Conservation (phyloP, 2,113 vertebrate genomes). For the Verasper variegatus region DNA sequence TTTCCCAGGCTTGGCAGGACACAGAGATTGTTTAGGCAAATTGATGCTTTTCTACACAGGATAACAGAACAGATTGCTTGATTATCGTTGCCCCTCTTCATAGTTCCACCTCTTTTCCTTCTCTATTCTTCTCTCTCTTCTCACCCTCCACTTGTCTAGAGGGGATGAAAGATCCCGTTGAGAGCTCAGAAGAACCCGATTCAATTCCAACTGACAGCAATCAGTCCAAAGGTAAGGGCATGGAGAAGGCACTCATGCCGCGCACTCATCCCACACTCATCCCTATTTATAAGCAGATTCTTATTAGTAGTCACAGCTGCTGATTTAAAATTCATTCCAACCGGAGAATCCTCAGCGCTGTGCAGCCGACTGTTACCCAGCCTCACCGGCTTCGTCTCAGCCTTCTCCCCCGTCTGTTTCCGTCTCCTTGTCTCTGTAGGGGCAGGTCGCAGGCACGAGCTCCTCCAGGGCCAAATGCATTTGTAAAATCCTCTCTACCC, state of each 20-base stretch:
- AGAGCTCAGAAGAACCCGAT: slow-evolving; percentile 69
- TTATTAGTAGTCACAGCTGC: slow-evolving; percentile 72
- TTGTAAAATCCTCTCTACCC: slow-evolving; percentile 61
- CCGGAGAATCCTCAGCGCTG: slow-evolving; percentile 44
- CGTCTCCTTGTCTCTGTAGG: slow-evolving; percentile 52
- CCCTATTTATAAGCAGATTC: slow-evolving; percentile 64
- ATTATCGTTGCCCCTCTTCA: slow-evolving; percentile 30
- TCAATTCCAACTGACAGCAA: slow-evolving; percentile 73
- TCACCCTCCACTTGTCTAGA: slow-evolving; percentile 51
- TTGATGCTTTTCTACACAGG: slow-evolving; percentile 24
- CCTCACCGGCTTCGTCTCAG: slow-evolving; percentile 44
- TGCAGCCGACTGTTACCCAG: slow-evolving; percentile 50
- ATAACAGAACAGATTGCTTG: slow-evolving; percentile 20
- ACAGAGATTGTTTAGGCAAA: slow-evolving; percentile 23
- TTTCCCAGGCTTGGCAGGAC: slow-evolving; percentile 14
- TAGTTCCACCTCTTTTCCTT: neutral
- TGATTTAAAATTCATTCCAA: slow-evolving; percentile 71
- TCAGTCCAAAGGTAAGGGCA: slow-evolving; percentile 83
- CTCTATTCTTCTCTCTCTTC: slow-evolving; percentile 12
- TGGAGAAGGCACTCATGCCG: slow-evolving; percentile 36
- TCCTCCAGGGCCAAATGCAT: slow-evolving; percentile 73
- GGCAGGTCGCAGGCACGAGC: slow-evolving; percentile 41
- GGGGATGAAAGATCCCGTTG: slow-evolving; percentile 69
- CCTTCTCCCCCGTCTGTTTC: slow-evolving; percentile 42
- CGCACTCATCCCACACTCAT: slow-evolving; percentile 10